Conservation (phyloP, 2,888 invertebrate species). For the Drosophila barbarae region DNA sequence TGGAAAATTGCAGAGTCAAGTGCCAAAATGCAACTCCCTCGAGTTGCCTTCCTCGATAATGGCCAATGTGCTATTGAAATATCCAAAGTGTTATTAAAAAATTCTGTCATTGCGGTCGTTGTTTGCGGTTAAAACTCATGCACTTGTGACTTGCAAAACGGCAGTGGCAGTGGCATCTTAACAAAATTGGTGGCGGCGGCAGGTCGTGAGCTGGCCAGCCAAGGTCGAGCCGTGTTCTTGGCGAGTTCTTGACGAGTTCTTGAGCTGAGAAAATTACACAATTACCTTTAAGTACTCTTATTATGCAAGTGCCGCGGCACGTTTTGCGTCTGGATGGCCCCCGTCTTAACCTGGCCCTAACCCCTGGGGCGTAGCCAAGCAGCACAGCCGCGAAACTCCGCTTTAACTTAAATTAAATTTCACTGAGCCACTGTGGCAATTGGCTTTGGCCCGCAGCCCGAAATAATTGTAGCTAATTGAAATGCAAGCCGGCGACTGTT, state of each 20-base stretch:
- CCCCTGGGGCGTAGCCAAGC: conserved; percentile 15
- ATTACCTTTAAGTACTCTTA: conserved; percentile 42
- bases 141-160: conserved; percentile 29
- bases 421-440: conserved; percentile 17
- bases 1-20: conserved; percentile 23
- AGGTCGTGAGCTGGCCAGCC: conserved; percentile 23
- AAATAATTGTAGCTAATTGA: conserved; percentile 61
- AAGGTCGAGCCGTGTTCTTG: conserved; percentile 56
- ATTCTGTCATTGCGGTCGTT: conserved; percentile 14
- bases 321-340: neutral
- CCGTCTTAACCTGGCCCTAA: conserved; percentile 21
- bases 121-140: conserved; percentile 18
- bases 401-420: conserved; percentile 29
- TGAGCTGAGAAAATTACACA: conserved; percentile 49
- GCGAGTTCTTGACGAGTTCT: conserved; percentile 49
- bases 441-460: conserved; percentile 29
- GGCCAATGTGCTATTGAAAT: conserved; percentile 7
- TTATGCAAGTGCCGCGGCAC: neutral
- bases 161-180: conserved; percentile 30
- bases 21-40: conserved; percentile 27
- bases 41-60: conserved; percentile 16
- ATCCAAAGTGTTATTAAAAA: conserved; percentile 12
- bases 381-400: neutral
- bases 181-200: conserved; percentile 14
- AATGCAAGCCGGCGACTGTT: conserved; percentile 46